A percentile compares a stretch with the other conserved stretches of the same genome.
Evolutionary conservation across 2,797 vertebrate genomes (phyloP).

Genomic region (Poeciliopsis presidionis): DNA sequence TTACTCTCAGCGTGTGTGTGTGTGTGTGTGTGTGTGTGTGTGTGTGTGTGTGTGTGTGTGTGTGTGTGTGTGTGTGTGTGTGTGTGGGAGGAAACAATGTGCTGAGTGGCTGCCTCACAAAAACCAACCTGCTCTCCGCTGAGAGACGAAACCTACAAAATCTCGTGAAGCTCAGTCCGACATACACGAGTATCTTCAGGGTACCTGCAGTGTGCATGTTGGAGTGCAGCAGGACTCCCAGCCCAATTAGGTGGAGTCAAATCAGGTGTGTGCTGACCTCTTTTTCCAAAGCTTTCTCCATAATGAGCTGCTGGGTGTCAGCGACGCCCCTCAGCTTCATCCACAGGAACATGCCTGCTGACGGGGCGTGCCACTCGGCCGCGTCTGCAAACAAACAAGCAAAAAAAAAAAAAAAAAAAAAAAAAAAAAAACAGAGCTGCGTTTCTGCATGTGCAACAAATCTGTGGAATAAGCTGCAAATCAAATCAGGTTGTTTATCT

Average conservation of each 20-base stretch:
- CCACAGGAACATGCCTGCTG: slow-evolving; percentile 88
- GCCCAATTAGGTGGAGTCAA: background rate
- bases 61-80: slow-evolving; percentile 20
- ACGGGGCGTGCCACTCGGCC: slow-evolving; percentile 84
- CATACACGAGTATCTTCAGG: slow-evolving; percentile 2
- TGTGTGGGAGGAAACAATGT: slow-evolving; percentile 25
- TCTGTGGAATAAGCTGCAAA: background rate
- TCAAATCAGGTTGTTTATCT: background rate
- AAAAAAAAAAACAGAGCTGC: background rate
- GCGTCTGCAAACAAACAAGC: slow-evolving; percentile 65
- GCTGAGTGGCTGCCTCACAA: slow-evolving; percentile 48
- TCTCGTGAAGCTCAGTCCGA: slow-evolving; percentile 21
- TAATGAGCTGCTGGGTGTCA: slow-evolving; percentile 82
- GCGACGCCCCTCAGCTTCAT: slow-evolving; percentile 83
- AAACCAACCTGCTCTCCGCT: slow-evolving; percentile 41
- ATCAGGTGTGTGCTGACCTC: slow-evolving; percentile 66
- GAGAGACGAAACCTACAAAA: slow-evolving; percentile 15
- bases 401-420: background rate
- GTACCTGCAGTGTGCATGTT: background rate
- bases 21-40: too few relatives aligned
- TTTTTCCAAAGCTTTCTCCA: slow-evolving; percentile 82
- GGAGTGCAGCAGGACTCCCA: background rate
- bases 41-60: too few relatives aligned
- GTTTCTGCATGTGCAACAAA: background rate
- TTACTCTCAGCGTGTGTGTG: slow-evolving; percentile 7